Base-by-base conservation (phyloP, 2,888 invertebrate species). In the Lasioglossum leucozonium region DNA sequence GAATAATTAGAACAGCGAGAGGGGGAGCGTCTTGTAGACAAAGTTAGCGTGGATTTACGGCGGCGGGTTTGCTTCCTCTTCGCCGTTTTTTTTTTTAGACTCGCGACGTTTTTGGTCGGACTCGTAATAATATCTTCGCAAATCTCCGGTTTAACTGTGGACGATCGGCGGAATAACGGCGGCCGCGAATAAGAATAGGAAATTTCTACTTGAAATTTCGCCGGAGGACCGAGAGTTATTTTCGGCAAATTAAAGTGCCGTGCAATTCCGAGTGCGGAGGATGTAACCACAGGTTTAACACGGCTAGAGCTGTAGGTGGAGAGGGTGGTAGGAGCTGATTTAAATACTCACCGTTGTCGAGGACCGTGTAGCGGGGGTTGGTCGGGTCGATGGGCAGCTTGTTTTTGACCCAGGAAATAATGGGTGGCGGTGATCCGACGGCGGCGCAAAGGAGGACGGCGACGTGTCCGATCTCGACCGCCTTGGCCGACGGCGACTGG, bases 381-480 rank as follows among this genome's bases (percentile, higher is more conserved):
- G 96, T 96, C 92, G 97, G 97, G 94, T 98, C 98, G 91, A 99
- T 96, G 80, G 99, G 99, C 93, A 99, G 96, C 95, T 97, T 97
- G 96, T 99, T 98, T 95, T 98, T 98, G 89, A 99, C 97, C 99
- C 99, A 99, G 90, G 98, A 97, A 92, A 99, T 98, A 92, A 96
- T 96, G 18, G 98, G 97, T 51, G 97, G 95, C 5, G 98, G 99
- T 93, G 96, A 97, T 78, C 99, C 99, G 69, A 96, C 96, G 58
- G 99, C 99, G 87, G 97, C 97, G 95, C 99, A 99, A 69, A 97
- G 97, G 92, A 99, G 96, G 40, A 98, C 97, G 22, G 99, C 98
- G 71, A 97, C 98, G 95, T 98, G 98, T 30, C 99, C 99, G 89
- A 98, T 98, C 95, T 99, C 99, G 77, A 99, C 99, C 78, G 99